Base-by-base conservation (phyloP, 2,797 vertebrate species). In the Acanthis flammea region DNA sequence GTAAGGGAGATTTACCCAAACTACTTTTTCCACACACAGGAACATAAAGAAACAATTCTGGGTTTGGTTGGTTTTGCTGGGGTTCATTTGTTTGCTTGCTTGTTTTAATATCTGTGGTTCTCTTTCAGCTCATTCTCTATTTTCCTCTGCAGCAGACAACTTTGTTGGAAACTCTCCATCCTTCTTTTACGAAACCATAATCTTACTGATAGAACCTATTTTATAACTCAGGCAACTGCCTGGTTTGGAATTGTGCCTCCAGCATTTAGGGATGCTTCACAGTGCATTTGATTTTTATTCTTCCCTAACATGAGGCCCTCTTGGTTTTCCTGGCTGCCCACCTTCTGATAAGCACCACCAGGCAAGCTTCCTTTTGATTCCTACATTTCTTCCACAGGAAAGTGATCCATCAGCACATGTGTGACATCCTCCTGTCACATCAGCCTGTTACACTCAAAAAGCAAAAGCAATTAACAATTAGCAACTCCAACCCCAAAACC, bases 331-430 rank as follows among this genome's bases (percentile, higher is more conserved):
- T 71, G 6, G 4, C 54, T 62, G 44, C 7, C 22, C n/a, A 27
- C 7, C 11, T 44, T 50, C 16, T 35, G 37, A 27, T 2, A 17
- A 54, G 17, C 12, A 35, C 3, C 12, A 19, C 7, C 14, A n/a
- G 5, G 17, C 24, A 74, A 11, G 4, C 28, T 77, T n/a, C 6
- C 12, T 1, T 45, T 58, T 62, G 22, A 74, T 60, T 63, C 22
- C 37, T 63, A 10, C 9, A 14, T 53, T 70, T 58, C 6, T 37
- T n/a, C 30, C 19, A 21, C 0, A 2, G 12, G 16, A 19, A 24
- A 80, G 4, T 2, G 19, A 15, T 8, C 27, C 25, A 13, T 30
- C 5, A 28, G 7, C 4, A 4, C 0, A 1, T 4, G 11, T 30
- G 31, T n/a, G 28, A 41, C 60, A 73, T 6, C 6, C 14, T 65